Evolutionary conservation across 2,888 invertebrate genomes (phyloP).

Genomic region (Polymixis lichenea): DNA sequence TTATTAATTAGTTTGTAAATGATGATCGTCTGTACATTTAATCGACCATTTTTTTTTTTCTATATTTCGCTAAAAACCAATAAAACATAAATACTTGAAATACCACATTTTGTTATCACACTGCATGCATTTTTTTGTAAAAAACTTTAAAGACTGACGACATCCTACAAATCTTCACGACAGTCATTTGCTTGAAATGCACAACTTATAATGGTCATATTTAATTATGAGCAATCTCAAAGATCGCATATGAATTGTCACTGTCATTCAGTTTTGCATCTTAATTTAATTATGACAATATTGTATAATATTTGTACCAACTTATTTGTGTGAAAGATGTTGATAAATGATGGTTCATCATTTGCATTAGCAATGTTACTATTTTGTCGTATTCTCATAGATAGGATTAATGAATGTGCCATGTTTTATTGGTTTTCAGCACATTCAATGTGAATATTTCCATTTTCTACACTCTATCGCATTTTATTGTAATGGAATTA

Average conservation of each 20-base stretch:
- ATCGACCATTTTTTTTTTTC: conserved; percentile 80
- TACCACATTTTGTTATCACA: conserved; percentile 14
- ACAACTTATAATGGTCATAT: conserved; percentile 11
- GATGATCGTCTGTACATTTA: conserved; percentile 86
- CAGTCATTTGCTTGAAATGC: conserved; percentile 35
- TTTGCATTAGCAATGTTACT: conserved; percentile 15
- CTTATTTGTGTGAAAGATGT: conserved; percentile 13
- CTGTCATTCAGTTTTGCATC: conserved; percentile 29
- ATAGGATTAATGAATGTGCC: conserved; percentile 34
- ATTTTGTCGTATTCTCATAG: conserved; percentile 27
- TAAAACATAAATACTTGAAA: conserved; percentile 74
- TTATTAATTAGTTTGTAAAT: conserved; percentile 91
- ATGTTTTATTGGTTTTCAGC: conserved; percentile 87
- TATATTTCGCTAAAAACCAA: conserved; percentile 83
- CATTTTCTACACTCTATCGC: conserved; percentile 90
- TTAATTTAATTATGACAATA: conserved; percentile 17
- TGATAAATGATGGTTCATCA: conserved; percentile 13
- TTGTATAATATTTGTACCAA: conserved; percentile 21
- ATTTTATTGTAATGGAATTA: conserved; percentile 64
- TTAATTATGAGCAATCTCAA: conserved; percentile 41
- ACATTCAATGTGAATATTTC: conserved; percentile 75
- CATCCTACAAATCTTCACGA: conserved; percentile 16
- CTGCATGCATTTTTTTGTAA: conserved; percentile 43
- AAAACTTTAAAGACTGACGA: conserved; percentile 40
- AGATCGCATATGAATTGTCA: conserved; percentile 36